A percentile compares a stretch with the other conserved stretches of the same genome.
These are phyloP conservation scores for Andricus curvator DNA, from an alignment of 2,888 invertebrate species.

Conservation along the genomic window DNA sequence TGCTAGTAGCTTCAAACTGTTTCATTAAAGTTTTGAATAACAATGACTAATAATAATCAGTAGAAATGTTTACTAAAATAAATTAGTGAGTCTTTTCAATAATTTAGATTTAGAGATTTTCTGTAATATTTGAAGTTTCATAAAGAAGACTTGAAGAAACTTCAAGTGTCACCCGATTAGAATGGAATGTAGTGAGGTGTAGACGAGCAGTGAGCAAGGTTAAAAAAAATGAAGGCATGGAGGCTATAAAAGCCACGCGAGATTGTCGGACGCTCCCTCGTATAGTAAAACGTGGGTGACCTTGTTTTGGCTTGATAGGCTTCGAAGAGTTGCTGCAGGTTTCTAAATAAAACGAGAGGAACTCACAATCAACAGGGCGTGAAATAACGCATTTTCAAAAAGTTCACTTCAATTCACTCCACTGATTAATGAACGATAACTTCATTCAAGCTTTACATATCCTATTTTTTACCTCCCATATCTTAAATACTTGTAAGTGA, in stretches of 20 bases:
- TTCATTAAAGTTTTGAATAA: no score
- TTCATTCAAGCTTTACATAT: slow-evolving; percentile 16
- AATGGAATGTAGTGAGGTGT: slow-evolving; percentile 70
- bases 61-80: no score
- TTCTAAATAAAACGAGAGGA: slow-evolving; percentile 25
- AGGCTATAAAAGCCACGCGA: slow-evolving; percentile 25
- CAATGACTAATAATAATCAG: no score
- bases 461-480: not conserved
- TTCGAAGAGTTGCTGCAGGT: slow-evolving; percentile 17
- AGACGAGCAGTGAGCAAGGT: slow-evolving; percentile 66
- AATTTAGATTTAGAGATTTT: no score
- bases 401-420: not conserved
- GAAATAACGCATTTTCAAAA: slow-evolving; percentile 19
- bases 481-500: slow-evolving; percentile 1
- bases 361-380: slow-evolving; percentile 15
- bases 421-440: slow-evolving; percentile 4
- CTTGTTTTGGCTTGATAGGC: slow-evolving; percentile 28
- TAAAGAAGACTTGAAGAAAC: no score
- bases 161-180: slow-evolving; percentile 67
- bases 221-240: slow-evolving; percentile 61
- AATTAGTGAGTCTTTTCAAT: no score
- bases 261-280: slow-evolving; percentile 37
- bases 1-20: no score
- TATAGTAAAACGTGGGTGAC: slow-evolving; percentile 28
- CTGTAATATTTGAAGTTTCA: no score